Conservation (phyloP, 2,797 vertebrate species). For the Poeciliopsis infans region DNA sequence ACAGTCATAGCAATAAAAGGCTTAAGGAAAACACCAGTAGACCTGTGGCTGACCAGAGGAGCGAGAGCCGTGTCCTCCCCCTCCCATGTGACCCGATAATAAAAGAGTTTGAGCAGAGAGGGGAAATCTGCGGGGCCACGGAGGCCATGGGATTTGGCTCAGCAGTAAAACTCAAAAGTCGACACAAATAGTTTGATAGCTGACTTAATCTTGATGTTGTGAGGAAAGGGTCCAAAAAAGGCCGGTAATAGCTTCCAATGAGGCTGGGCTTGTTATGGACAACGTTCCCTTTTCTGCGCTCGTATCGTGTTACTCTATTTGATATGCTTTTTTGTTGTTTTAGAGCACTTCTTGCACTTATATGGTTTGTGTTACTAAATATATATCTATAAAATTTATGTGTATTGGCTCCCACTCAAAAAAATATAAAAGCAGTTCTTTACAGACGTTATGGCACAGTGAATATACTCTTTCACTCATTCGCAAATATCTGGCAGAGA, state of each 20-base stretch:
- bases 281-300: slow-evolving; percentile 35
- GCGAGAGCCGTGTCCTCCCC: slow-evolving; percentile 36
- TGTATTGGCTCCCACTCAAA: slow-evolving; percentile 43
- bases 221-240: slow-evolving; percentile 27
- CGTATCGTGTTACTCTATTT: slow-evolving; percentile 22
- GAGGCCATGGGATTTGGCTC: slow-evolving; percentile 31
- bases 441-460: slow-evolving; percentile 40
- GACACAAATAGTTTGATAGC: slow-evolving; percentile 33
- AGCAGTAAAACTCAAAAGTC: slow-evolving; percentile 36
- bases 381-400: slow-evolving; percentile 47
- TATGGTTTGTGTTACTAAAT: slow-evolving; percentile 29
- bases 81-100: slow-evolving; percentile 11
- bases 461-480: slow-evolving; percentile 39
- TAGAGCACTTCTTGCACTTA: slow-evolving; percentile 33
- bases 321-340: slow-evolving; percentile 42
- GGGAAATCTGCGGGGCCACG: slow-evolving; percentile 25
- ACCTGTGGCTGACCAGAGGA: slow-evolving; percentile 44
- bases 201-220: slow-evolving; percentile 34
- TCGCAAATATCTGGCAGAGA: slow-evolving; percentile 51
- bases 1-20: slow-evolving; percentile 27
- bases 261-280: slow-evolving; percentile 36
- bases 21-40: slow-evolving; percentile 21
- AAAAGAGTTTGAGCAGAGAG: slow-evolving; percentile 21
- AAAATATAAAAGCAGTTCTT: slow-evolving; percentile 31
- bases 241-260: slow-evolving; percentile 40